Evolutionary conservation across 2,888 invertebrate genomes (phyloP), one percentile per base, ranked within the genome.

Genomic region (Cantharis rustica): DNA sequence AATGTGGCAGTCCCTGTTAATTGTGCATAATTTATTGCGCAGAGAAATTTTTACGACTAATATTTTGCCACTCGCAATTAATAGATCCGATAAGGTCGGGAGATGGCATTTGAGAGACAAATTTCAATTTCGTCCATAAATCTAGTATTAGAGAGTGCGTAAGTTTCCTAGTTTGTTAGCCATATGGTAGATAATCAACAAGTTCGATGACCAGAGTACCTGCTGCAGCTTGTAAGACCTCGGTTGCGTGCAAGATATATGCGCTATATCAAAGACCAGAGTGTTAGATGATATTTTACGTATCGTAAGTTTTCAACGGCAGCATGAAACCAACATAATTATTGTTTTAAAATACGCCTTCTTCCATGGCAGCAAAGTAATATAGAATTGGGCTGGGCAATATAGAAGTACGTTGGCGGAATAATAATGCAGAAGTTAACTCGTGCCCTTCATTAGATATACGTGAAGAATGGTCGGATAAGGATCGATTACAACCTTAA

Each of bases 181-280:
- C 75, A 77, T 71, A 77, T 75, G 75, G 70, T 77, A 75, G 69
- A 72, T 61, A 71, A 71, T 72, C 72, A 72, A 63, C 31, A 75
- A 69, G 77, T 77, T 77, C 77, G 77, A 75, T 77, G 77, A 77
- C 77, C 77, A 77, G 75, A 17, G 71, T 70, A 61, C 69, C 71
- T 66, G 64, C 71, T 20, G 27, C 70, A 62, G 68, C 73, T 47
- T 61, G 23, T 64, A 64, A 61, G 71, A 63, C 71, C 71, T 63
- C 20, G 61, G 71, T 66, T 66, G 64, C 64, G 64, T 66, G 64
- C 23, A 66, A 66, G 23, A 66, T 66, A 66, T 66, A 66, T 66
- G 64, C 23, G 64, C 23, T 66, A 66, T 66, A 66, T 66, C 64
- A 66, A 66, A 66, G 64, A 20, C 23, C 23, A 66, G 23, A 66